Conservation (phyloP, 1,140 invertebrate genomes). For the Zaprionus africanus region DNA sequence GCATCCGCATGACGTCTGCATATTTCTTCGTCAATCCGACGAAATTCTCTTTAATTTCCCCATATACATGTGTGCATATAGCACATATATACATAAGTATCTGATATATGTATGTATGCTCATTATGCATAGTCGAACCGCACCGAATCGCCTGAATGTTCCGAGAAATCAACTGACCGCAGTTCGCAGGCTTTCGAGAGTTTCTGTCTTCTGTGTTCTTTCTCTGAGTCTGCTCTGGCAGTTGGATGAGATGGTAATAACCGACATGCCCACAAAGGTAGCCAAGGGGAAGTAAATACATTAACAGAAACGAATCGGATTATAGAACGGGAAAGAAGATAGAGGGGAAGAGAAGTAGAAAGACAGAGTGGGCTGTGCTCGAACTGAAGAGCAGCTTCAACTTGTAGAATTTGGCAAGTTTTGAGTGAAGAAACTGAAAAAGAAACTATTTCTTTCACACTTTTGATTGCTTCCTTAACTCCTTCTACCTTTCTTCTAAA, state of each 20-base stretch:
- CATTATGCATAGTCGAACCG: constrained; percentile 67
- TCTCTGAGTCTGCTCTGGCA: constrained; percentile 1
- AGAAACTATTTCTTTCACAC: no score
- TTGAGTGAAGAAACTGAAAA: neutral
- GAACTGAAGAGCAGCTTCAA: neutral
- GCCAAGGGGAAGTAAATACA: constrained; percentile 28
- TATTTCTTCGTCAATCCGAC: constrained; percentile 46
- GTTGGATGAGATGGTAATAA: constrained; percentile 30
- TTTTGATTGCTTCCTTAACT: neutral
- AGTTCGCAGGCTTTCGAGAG: neutral
- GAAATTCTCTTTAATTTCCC: constrained; percentile 60
- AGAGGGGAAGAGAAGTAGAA: neutral
- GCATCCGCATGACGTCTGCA: constrained; percentile 67
- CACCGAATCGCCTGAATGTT: constrained; percentile 45
- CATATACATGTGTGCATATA: neutral
- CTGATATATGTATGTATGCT: constrained; percentile 36
- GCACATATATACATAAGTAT: neutral
- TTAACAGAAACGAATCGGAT: constrained; percentile 14
- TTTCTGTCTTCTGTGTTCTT: neutral
- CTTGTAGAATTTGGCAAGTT: neutral
- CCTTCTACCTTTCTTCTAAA: neutral
- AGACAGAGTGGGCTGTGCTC: neutral
- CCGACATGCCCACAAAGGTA: constrained; percentile 4
- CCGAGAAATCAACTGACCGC: constrained; percentile 54
- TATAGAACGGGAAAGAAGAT: neutral